A percentile compares a stretch with the other conserved stretches of the same genome.
phyloP scores from a whole-genome alignment of 2,888 invertebrate species.

The Amaurobius ferox region DNA sequence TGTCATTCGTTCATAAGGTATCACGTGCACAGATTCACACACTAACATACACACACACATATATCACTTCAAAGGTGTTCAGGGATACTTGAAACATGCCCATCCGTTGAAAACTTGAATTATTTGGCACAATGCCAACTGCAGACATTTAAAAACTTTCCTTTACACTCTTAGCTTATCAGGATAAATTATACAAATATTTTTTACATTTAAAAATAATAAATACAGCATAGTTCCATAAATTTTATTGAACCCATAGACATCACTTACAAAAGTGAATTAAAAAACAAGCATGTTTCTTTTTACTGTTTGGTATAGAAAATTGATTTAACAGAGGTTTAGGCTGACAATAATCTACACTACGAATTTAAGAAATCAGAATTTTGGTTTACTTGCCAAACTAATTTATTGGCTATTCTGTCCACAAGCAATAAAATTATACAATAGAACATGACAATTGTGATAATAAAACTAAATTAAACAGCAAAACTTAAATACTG shows the following conservation, averaged over 20 bases:
- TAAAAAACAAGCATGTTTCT: slow-evolving; percentile 38
- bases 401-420: slow-evolving; percentile 10
- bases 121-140: no score
- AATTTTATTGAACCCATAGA: slow-evolving; percentile 50
- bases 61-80: no score
- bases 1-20: no score
- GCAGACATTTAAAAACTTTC: no score
- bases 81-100: no score
- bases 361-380: neutral
- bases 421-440: slow-evolving; percentile 6
- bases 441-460: neutral
- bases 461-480: slow-evolving; percentile 11
- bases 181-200: no score
- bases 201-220: neutral
- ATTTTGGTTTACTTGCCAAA: slow-evolving; percentile 7
- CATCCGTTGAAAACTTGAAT: no score
- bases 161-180: no score
- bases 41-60: no score
- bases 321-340: slow-evolving; percentile 14
- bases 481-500: neutral
- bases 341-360: neutral
- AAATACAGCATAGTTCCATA: slow-evolving; percentile 22
- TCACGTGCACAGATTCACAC: no score
- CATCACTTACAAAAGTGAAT: slow-evolving; percentile 48
- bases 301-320: neutral